Evolutionary conservation across 2,888 invertebrate species (phyloP), one percentile per base, ranked within the genome.

Genomic region (Sesia apiformis): DNA sequence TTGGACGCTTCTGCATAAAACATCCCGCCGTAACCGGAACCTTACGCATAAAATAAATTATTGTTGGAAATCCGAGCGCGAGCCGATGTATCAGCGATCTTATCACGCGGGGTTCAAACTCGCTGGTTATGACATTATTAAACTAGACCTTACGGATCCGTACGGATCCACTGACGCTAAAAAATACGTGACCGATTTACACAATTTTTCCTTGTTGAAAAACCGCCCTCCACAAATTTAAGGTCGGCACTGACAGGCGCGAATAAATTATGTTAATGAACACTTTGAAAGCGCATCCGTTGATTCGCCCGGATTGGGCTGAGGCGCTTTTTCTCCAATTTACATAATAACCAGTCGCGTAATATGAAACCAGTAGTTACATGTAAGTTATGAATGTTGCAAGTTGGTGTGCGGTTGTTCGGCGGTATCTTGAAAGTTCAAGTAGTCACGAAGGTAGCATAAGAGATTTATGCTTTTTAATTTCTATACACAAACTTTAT

Each of bases 181-280:
- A 84, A 85, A 85, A 81, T 85, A 88, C 87, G 88, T 87, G 88
- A 88, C 78, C 79, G 78, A 71, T 78, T 82, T 87, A 71, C 80
- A 76, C 71, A 78, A 84, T 83, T 80, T 77, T 79, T 71, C 63
- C 69, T 63, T 66, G 79, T 73, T 82, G 78, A 84, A 86, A 85
- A 81, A 81, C 81, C 76, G 73, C 79, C 79, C 73, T 76, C 82
- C 80, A 80, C 82, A 83, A 85, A 84, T 87, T 86, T 85, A 81
- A 83, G 81, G 74, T 76, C 82, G 78, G 78, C 63, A 81, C 84
- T 87, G 88, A 87, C 86, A 84, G 84, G 72, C 69, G 66, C 78
- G 85, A 83, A 87, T 88, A 88, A 85, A 86, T 89, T 88, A 88
- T 87, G 86, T 63, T 86, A 89, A 88, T 85, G 84, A 85, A 81